phyloP scores from a whole-genome alignment of 1,140 invertebrate genomes.

The Ceratosolen solmsi region DNA sequence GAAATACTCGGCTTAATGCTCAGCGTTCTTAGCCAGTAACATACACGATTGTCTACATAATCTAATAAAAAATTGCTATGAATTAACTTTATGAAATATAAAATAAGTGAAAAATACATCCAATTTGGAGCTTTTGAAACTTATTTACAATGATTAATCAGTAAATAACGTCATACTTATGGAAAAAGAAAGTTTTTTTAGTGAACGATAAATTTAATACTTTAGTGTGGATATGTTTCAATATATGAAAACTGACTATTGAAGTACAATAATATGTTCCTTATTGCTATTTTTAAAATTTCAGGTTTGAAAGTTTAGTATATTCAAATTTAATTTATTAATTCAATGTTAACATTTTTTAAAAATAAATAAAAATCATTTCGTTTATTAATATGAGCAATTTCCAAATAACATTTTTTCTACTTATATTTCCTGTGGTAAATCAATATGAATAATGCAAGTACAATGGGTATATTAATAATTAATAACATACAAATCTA shows the following conservation, averaged over 20 bases:
- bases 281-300: too few relatives aligned
- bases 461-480: too few relatives aligned
- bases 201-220: not conserved
- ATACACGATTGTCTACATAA: not conserved
- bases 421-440: too few relatives aligned
- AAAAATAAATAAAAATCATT: too few relatives aligned
- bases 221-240: not conserved
- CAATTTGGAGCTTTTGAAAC: not conserved
- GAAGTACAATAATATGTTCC: too few relatives aligned
- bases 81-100: not conserved
- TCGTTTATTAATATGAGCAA: too few relatives aligned
- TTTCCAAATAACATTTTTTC: too few relatives aligned
- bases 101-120: not conserved
- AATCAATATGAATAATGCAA: too few relatives aligned
- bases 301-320: too few relatives aligned
- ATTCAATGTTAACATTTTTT: too few relatives aligned
- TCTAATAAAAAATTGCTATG: not conserved
- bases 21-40: not conserved
- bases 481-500: too few relatives aligned
- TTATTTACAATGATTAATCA: not conserved
- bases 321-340: too few relatives aligned
- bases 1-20: not conserved
- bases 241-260: not conserved
- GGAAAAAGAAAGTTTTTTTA: not conserved
- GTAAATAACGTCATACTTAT: not conserved